Evolutionary conservation across 2,888 invertebrate species (phyloP).

Genomic region (Agonopterix alstromeriana): DNA sequence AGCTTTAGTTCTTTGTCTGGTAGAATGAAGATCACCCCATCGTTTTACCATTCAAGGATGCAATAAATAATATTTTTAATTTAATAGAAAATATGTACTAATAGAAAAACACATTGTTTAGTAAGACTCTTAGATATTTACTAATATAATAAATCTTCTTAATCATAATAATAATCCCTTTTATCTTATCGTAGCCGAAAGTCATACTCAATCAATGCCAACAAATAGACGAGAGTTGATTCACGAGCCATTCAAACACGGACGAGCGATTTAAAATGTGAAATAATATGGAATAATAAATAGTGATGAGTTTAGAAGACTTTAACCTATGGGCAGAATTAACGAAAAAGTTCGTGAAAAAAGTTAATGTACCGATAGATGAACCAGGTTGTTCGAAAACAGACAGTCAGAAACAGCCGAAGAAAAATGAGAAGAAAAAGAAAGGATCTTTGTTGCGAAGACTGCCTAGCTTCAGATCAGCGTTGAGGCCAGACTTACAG

Average conservation of each 20-base stretch:
- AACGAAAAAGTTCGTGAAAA: constrained; percentile 25
- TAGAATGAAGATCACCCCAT: too few species aligned
- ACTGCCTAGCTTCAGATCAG: constrained; percentile 32
- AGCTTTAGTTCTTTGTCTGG: too few species aligned
- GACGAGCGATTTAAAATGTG: constrained; percentile 41
- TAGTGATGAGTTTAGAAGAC: constrained; percentile 54
- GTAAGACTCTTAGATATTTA: neutral
- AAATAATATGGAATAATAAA: constrained; percentile 23
- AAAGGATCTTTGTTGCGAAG: constrained; percentile 28
- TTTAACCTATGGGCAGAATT: constrained; percentile 35
- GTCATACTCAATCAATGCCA: constrained; percentile 74
- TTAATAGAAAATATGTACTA: too few species aligned
- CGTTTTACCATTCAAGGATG: too few species aligned
- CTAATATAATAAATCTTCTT: neutral
- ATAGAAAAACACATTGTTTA: too few species aligned
- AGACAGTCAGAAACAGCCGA: constrained; percentile 13
- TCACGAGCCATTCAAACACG: constrained; percentile 33
- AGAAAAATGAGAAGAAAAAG: constrained; percentile 18
- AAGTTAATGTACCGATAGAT: constrained; percentile 17
- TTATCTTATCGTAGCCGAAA: constrained; percentile 53
- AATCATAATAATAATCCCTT: constrained; percentile 5
- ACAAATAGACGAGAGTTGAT: constrained; percentile 42
- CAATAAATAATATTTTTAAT: too few species aligned
- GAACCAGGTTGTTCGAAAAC: constrained; percentile 8
- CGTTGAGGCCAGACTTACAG: constrained; percentile 37